These are phyloP conservation scores for Eurois occulta DNA, from an alignment of 2,888 invertebrate genomes.

Conservation along the genomic window DNA sequence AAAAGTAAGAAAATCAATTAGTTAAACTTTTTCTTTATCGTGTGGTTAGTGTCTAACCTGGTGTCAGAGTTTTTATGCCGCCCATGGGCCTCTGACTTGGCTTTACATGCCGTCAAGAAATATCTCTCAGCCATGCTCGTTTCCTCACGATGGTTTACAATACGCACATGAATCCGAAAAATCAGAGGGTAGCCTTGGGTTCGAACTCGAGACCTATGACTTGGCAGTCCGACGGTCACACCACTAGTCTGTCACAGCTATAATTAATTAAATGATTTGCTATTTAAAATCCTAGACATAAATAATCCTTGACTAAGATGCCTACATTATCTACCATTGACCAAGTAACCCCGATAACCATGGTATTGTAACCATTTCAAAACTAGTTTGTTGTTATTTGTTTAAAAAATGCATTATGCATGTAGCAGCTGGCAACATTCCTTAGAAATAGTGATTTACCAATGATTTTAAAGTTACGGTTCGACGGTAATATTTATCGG, in stretches of 20 bases:
- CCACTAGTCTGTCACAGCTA: too few relatives aligned
- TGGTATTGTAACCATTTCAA: slow-evolving; percentile 9
- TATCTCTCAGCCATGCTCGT: too few relatives aligned
- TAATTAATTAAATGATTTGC: not conserved
- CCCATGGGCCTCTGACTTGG: too few relatives aligned
- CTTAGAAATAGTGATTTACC: slow-evolving; percentile 37
- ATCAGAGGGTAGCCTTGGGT: too few relatives aligned
- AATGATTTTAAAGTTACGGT: slow-evolving; percentile 16
- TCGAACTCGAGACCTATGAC: too few relatives aligned
- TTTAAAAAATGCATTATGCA: slow-evolving; percentile 11
- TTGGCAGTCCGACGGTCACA: too few relatives aligned
- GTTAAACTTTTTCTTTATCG: too few relatives aligned
- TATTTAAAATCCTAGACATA: slow-evolving; percentile 11
- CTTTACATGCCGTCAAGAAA: too few relatives aligned
- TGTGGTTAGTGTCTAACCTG: too few relatives aligned
- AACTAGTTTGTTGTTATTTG: slow-evolving; percentile 40
- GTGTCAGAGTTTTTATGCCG: too few relatives aligned
- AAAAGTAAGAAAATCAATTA: not conserved
- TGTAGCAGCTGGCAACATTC: slow-evolving; percentile 20
- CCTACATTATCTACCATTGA: slow-evolving; percentile 18
- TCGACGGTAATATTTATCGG: not conserved
- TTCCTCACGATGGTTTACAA: too few relatives aligned
- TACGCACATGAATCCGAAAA: too few relatives aligned
- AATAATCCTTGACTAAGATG: not conserved
- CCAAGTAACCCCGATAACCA: slow-evolving; percentile 38